phyloP scores from a whole-genome alignment of 2,113 vertebrate genomes.

The Chionomys nivalis region DNA sequence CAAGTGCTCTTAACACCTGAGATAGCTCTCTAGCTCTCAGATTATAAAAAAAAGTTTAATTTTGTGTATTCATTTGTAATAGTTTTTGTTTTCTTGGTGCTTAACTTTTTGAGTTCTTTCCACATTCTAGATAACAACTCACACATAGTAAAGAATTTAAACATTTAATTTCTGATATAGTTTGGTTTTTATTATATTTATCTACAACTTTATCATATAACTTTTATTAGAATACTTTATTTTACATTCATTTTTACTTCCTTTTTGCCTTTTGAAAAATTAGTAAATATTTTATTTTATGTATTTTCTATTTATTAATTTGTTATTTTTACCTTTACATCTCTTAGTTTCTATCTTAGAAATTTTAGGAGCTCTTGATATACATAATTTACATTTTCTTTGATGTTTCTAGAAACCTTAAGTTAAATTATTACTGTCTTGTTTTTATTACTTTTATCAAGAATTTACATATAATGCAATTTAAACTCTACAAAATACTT shows the following conservation, averaged over 20 bases:
- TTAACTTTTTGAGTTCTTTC: neutral
- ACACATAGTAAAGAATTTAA: neutral
- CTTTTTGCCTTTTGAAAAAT: neutral
- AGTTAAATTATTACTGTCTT: neutral
- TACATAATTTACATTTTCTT: neutral
- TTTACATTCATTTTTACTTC: neutral
- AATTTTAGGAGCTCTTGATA: neutral
- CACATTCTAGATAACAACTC: neutral
- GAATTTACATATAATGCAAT: neutral
- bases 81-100: neutral
- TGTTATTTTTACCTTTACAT: neutral
- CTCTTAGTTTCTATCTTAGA: neutral
- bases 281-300: neutral
- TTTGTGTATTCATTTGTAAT: neutral
- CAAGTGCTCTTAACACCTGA: neutral
- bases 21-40: neutral
- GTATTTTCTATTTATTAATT: neutral
- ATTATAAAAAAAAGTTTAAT: neutral
- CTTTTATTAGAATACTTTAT: neutral
- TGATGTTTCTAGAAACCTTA: neutral
- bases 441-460: neutral
- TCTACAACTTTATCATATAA: neutral
- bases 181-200: slow-evolving; percentile 5
- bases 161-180: neutral
- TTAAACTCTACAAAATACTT: neutral